Evolutionary conservation across 2,113 vertebrate genomes (phyloP).

Genomic region (Esox niger): DNA sequence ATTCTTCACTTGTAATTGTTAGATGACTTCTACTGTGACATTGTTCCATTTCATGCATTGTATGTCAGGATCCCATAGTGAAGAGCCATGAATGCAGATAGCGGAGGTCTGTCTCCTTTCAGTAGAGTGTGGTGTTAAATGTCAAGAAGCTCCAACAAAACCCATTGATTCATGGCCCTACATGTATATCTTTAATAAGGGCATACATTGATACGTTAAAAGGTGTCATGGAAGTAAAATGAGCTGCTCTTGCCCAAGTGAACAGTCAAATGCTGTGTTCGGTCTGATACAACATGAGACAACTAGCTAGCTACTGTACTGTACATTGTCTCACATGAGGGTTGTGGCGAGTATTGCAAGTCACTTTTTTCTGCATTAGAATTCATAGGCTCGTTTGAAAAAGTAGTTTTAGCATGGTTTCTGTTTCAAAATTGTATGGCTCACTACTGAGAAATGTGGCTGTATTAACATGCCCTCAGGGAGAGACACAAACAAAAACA

Average conservation of each 20-base stretch:
- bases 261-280: not conserved
- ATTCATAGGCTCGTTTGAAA: constrained; percentile 39
- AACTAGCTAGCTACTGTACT: not conserved
- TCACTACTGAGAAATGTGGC: constrained; percentile 15
- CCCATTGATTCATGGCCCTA: constrained; percentile 14
- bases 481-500: constrained; percentile 2
- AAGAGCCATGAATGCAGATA: constrained; percentile 9
- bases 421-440: not conserved
- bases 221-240: not conserved
- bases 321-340: constrained; percentile 2
- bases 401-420: constrained; percentile 12
- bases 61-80: constrained; percentile 23
- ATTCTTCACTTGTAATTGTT: constrained; percentile 34
- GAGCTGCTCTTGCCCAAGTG: constrained; percentile 3
- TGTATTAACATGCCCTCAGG: constrained; percentile 14
- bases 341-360: not conserved
- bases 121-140: constrained; percentile 40
- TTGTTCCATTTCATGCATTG: constrained; percentile 19
- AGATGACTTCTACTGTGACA: constrained; percentile 37
- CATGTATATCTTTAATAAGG: constrained; percentile 17
- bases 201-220: constrained; percentile 22
- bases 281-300: not conserved
- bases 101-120: constrained; percentile 14
- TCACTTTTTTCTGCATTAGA: constrained; percentile 26
- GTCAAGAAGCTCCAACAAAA: constrained; percentile 29